These are phyloP conservation scores for Pithys albifrons DNA, from an alignment of 2,113 vertebrate genomes.

Conservation along the genomic window DNA sequence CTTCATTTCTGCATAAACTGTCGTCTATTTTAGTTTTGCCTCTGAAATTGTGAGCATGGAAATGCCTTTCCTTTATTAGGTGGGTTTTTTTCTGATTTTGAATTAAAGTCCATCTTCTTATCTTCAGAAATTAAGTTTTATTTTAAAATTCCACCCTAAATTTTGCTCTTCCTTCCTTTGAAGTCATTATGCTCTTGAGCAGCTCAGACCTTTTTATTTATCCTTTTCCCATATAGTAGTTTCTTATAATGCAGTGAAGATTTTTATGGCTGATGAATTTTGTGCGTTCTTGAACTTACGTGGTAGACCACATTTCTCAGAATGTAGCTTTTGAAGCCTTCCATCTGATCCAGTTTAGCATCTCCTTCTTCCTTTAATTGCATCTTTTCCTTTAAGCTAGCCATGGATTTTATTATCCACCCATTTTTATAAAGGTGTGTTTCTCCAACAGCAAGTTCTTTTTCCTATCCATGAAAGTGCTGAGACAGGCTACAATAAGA, in stretches of 20 bases:
- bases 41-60: neutral
- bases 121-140: slow-evolving; percentile 15
- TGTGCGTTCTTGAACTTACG: neutral
- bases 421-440: neutral
- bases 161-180: neutral
- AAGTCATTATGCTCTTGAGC: slow-evolving; percentile 6
- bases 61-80: neutral
- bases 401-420: neutral
- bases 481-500: neutral
- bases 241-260: slow-evolving; percentile 38
- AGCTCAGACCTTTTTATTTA: slow-evolving; percentile 13
- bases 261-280: slow-evolving; percentile 40
- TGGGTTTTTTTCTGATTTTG: neutral
- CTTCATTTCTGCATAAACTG: neutral
- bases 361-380: neutral
- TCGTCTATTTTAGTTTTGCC: neutral
- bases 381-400: neutral
- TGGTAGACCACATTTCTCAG: neutral
- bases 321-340: neutral
- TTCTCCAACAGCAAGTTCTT: neutral
- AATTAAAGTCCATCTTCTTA: neutral
- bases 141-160: slow-evolving; percentile 8
- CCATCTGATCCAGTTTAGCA: neutral
- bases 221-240: slow-evolving; percentile 16
- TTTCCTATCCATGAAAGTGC: neutral